These are phyloP conservation scores for Coilia nasus DNA, from an alignment of 2,797 vertebrate genomes.

Conservation along the genomic window DNA sequence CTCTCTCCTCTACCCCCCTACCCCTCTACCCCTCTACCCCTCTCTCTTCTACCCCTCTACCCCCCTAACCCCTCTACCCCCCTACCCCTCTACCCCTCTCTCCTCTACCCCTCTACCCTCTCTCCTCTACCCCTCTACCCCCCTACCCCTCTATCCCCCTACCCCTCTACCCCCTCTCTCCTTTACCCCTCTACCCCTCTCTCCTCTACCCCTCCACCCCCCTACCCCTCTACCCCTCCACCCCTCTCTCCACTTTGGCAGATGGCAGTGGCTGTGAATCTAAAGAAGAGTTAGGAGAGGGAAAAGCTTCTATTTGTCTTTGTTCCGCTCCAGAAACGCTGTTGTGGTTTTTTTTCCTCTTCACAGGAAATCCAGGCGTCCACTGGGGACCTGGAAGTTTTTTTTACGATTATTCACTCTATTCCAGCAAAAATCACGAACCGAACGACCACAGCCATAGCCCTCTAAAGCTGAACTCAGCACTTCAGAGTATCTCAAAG, in stretches of 20 bases:
- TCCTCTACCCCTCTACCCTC: no score
- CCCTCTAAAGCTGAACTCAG: background rate
- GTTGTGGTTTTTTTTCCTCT: slow-evolving; percentile 14
- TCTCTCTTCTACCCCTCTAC: no score
- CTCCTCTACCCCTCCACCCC: no score
- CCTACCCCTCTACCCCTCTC: no score
- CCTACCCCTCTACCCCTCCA: no score
- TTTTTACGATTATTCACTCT: background rate
- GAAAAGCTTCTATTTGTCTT: background rate
- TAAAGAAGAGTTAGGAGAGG: background rate
- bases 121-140: no score
- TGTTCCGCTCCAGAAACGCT: slow-evolving; percentile 2
- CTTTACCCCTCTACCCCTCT: no score
- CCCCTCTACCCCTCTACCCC: no score
- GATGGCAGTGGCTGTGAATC: background rate
- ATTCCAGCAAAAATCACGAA: background rate
- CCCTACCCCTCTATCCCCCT: no score
- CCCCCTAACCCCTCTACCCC: no score
- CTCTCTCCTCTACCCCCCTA: no score
- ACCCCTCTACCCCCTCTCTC: no score
- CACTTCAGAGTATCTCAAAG: background rate
- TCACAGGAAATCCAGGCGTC: background rate
- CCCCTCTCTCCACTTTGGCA: background rate
- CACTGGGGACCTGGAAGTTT: background rate
- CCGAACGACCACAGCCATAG: background rate